Conservation (phyloP, 92 coral and sea anemone genomes). For the Porites evermanni region DNA sequence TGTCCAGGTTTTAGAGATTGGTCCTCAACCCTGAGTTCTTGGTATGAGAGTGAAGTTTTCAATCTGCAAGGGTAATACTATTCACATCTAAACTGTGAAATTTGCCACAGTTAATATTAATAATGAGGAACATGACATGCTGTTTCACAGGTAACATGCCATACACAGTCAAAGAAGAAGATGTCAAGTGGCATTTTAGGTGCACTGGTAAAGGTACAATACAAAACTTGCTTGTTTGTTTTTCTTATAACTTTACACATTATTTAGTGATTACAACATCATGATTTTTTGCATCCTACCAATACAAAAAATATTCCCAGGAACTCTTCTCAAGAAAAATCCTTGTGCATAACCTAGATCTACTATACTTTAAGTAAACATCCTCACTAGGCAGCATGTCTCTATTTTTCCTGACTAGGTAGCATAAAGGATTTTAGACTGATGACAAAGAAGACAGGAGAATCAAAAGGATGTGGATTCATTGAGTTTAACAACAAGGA, state of each 20-base stretch:
- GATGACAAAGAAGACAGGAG: slow-evolving; percentile 88
- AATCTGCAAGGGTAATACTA: too few species aligned
- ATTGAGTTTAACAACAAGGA: slow-evolving; percentile 77
- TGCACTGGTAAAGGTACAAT: slow-evolving; percentile 59
- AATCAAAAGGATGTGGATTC: slow-evolving; percentile 97
- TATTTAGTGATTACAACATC: too few species aligned
- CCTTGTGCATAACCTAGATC: too few species aligned
- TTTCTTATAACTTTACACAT: neutral
- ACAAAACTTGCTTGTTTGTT: neutral
- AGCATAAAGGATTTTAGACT: slow-evolving; percentile 75
- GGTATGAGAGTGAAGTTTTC: too few species aligned
- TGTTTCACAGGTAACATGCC: slow-evolving; percentile 83
- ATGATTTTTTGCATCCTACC: too few species aligned
- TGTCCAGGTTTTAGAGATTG: too few species aligned
- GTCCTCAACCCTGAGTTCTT: too few species aligned
- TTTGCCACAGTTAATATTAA: too few species aligned
- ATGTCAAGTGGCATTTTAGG: slow-evolving; percentile 82
- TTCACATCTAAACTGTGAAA: too few species aligned
- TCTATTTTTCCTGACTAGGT: neutral
- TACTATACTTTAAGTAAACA: neutral
- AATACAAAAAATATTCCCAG: too few species aligned
- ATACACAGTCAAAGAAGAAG: slow-evolving; percentile 75
- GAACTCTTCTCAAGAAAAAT: too few species aligned
- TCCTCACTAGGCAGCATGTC: neutral
- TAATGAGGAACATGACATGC: too few species aligned